Base-by-base conservation (phyloP, 2,888 invertebrate genomes). In the Melanostoma mellinum region DNA sequence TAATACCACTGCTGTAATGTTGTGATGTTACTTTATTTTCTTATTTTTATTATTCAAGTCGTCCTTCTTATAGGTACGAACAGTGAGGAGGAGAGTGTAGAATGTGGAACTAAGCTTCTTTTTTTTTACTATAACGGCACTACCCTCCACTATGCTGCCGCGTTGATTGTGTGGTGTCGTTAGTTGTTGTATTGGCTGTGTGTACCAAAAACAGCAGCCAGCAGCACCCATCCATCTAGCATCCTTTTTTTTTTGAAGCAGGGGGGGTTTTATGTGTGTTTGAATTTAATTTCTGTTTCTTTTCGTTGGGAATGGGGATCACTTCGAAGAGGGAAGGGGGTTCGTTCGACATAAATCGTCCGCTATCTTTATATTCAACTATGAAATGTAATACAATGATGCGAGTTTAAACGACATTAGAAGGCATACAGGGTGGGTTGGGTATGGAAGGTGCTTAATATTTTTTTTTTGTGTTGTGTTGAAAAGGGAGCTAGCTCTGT, bases 321-420 rank as follows among this genome's bases (percentile, higher is more conserved):
- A 20, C 20, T 20, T 1, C 20, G 1, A 20, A 20, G 5, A 20
- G 3, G 38, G 72, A 36, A 8, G 2, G 58, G 6, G 48, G 60
- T 61, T 69, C 68, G 67, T 60, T 71, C 69, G 69, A 79, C 79
- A 82, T 84, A 79, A 84, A 84, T 84, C 79, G 79, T 84, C 73
- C 78, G 84, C 84, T 79, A 79, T 84, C 84, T 78, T 84, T 78
- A 79, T 84, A 78, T 75, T 84, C 79, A 79, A 78, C 79, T 84
- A 79, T 84, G 84, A 78, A 84, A 84, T 79, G 84, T 82, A 79
- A 84, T 79, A 75, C 84, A 84, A 84, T 84, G 84, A 84, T 84
- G 84, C 79, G 84, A 84, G 79, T 84, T 84, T 84, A 79, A 84
- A 84, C 84, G 84, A 75, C 75, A 84, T 79, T 75, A 84, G 81